Evolutionary conservation across 2,797 vertebrate genomes (phyloP).

Genomic region (Labroides dimidiatus): DNA sequence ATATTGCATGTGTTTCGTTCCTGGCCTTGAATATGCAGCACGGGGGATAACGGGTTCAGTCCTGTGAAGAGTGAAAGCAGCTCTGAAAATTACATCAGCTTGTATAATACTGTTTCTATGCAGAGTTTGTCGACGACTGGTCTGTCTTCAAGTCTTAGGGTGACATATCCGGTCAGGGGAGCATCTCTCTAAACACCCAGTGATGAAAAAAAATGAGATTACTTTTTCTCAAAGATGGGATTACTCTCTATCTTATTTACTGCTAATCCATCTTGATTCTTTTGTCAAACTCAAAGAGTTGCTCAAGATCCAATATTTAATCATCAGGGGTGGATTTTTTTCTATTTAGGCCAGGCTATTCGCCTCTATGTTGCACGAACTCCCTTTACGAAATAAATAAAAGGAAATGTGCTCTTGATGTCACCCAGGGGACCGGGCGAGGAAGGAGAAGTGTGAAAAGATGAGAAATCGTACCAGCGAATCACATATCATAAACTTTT

Average conservation of each 20-base stretch:
- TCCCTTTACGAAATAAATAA: slow-evolving; percentile 16
- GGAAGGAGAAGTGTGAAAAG: slow-evolving; percentile 29
- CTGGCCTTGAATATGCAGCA: slow-evolving; percentile 38
- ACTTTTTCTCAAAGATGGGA: slow-evolving; percentile 43
- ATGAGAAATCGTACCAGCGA: slow-evolving; percentile 64
- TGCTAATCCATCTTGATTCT: slow-evolving; percentile 44
- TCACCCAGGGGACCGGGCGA: slow-evolving; percentile 34
- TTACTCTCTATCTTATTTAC: slow-evolving; percentile 57
- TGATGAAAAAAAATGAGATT: slow-evolving; percentile 47
- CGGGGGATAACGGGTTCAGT: slow-evolving; percentile 50
- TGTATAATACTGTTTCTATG: slow-evolving; percentile 30
- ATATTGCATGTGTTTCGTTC: slow-evolving; percentile 25
- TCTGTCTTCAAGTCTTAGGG: slow-evolving; percentile 35
- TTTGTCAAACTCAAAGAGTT: slow-evolving; percentile 23
- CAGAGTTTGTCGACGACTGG: slow-evolving; percentile 27
- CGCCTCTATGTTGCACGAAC: slow-evolving; percentile 1
- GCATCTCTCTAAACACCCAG: slow-evolving; percentile 29
- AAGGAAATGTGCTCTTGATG: slow-evolving; percentile 29
- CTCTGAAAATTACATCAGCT: slow-evolving; percentile 52
- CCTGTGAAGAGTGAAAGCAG: slow-evolving; percentile 39
- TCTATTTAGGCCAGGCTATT: slow-evolving; percentile 9
- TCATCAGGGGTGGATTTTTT: slow-evolving; percentile 25
- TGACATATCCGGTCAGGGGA: slow-evolving; percentile 39
- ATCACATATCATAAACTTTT: slow-evolving; percentile 75
- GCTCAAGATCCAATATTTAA: slow-evolving; percentile 18